Evolutionary conservation across 2,113 vertebrate species (phyloP), one percentile per base, ranked within the genome.

Genomic region (Cynoglossus semilaevis): DNA sequence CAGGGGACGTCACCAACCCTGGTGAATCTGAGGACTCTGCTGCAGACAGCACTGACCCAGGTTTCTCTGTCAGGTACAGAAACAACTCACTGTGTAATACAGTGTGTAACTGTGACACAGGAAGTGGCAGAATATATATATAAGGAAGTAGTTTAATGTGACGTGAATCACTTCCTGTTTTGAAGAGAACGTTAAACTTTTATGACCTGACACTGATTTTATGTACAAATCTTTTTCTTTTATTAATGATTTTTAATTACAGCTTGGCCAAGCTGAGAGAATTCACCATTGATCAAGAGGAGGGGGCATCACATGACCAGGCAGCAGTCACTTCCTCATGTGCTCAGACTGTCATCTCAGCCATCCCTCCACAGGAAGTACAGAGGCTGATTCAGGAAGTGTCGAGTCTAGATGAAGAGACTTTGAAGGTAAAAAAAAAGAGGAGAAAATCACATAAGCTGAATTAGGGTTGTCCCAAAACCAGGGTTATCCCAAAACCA

Each of bases 41-140:
- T 0, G 57, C 15, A 4, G 90, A 93, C 16, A 63, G 45, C 9
- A 52, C 51, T 0, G 93, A 96, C 52, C 85, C 67, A 1, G 93
- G 93, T 2, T 98, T 95, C 82, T 97, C 95, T 0, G 90, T 99
- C 5, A 97, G 94, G 96, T 99, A 88, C 29, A 37, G 5, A 11
- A 7, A 29, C 22, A 29, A 29, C 22, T 29, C 22, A 2, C 3
- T 29, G 22, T n/a, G n/a, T n/a, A n/a, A n/a, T n/a, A n/a, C n/a
- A n/a, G n/a, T n/a, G n/a, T n/a, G n/a, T n/a, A n/a, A n/a, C n/a
- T n/a, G n/a, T n/a, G n/a, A n/a, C n/a, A n/a, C n/a, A n/a, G n/a
- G n/a, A n/a, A n/a, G n/a, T n/a, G n/a, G n/a, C n/a, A n/a, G n/a
- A n/a, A n/a, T n/a, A n/a, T n/a, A n/a, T n/a, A n/a, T n/a, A n/a